Base-by-base conservation (phyloP, 2,888 invertebrate species). In the Panopea generosa region DNA sequence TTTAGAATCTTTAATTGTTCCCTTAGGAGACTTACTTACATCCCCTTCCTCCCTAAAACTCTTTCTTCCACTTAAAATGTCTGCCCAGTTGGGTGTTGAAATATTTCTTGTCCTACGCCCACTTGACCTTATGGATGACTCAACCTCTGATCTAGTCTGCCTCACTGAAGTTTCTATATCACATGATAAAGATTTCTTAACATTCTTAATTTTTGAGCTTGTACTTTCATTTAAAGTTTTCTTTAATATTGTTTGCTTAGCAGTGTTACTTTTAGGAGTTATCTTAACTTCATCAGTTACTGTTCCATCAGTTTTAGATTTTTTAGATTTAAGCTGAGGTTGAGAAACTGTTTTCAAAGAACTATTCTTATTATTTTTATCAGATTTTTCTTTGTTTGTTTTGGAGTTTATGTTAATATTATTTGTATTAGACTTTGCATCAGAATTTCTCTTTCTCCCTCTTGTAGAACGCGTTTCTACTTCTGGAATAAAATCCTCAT, bases 21-120 rank as follows among this genome's bases (percentile, higher is more conserved):
- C 26, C n/a, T 22, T 11, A 26, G 59, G 59, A 43, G 59, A 59
- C 2, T 26, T 9, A 14, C 4, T 59, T 49, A 53, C 59, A 59
- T 45, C 59, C 18, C 62, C 60, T 49, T 75, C 75, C 27, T 65
- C 56, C 55, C 61, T 63, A 29, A 77, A 77, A 33, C 63, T 56
- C 38, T 63, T 68, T 38, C 62, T 59, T 9, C 77, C 77, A 60
- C 72, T 72, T 0, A 77, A 49, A n/a, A 79, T 72, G 20, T 75
- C 79, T 26, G 72, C 72, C 79, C 79, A 79, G 43, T 79, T 79
- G 18, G 79, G 79, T 24, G 75, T 69, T 27, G 66, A 45, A 14
- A 72, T 56, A 68, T 75, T 71, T 47, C 79, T 71, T 49, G 65
- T 75, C 38, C 68, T 69, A 24, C 79, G 63, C 18, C 76, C 50